Base-by-base conservation (phyloP, 2,888 invertebrate genomes). In the Anoplius nigerrimus region DNA sequence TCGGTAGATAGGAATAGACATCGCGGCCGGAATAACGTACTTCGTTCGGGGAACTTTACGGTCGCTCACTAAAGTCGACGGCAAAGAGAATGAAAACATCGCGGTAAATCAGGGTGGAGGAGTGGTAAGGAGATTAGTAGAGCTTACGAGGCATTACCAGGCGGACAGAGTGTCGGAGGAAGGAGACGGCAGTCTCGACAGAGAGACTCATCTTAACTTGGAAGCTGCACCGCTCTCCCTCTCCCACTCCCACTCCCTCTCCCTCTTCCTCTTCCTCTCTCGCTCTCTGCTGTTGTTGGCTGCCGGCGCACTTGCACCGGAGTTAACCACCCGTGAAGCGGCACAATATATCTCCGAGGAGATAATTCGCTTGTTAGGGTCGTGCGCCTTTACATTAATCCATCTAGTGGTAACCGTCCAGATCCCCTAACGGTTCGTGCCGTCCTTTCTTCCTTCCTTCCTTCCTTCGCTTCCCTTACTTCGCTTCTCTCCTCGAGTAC, bases 301-400 rank as follows among this genome's bases (percentile, higher is more conserved):
- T 34, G 34, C 34, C 34, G 72, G 73, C n/a, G n/a, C 71, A 74
- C 69, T 76, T 75, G 67, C 76, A 71, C 76, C n/a, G 71, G 75
- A 83, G 79, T 86, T 85, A 87, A 87, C 87, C 85, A 87, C 85
- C 86, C 87, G 84, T 86, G 82, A 87, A 86, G 80, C 83, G 75
- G 76, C 78, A 80, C 82, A 82, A 85, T 86, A 85, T 84, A 84
- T 86, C 80, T 80, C 80, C n/a, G n/a, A n/a, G 55, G 71, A 78
- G 82, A 82, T 87, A 84, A 87, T 87, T 87, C 82, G 83, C 83
- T 84, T 84, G 86, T 86, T 86, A 84, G 82, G 76, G 75, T 79
- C 76, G 71, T 74, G 74, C 71, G 71, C 77, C 72, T 74, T 75
- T 76, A 78, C 79, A 78, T 80, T 80, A 79, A 83, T 85, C 78